A percentile compares a stretch with the other conserved stretches of the same genome.
phyloP scores from a whole-genome alignment of 2,797 vertebrate species.

The Chrosomus eos region DNA sequence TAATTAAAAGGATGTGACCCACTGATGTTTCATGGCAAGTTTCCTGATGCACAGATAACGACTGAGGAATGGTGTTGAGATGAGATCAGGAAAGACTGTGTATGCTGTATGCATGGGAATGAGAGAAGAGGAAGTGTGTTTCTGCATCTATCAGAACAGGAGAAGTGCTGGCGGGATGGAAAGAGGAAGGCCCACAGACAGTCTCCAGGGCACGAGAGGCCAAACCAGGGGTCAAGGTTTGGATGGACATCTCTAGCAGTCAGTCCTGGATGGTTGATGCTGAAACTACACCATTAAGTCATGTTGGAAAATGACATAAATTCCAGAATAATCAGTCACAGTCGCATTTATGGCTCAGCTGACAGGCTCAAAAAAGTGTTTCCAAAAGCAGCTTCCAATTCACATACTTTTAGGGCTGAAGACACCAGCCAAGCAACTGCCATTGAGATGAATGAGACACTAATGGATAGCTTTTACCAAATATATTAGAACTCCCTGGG shows the following conservation, averaged over 20 bases:
- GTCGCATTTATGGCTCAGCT: not conserved
- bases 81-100: conserved; percentile 11
- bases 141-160: conserved; percentile 18
- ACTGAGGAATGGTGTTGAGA: not conserved
- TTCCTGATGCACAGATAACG: conserved; percentile 40
- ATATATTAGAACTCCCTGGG: conserved; percentile 29
- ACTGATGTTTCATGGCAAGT: conserved; percentile 12
- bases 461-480: conserved; percentile 18
- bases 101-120: conserved; percentile 2
- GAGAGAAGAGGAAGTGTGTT: conserved; percentile 26
- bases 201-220: conserved; percentile 10
- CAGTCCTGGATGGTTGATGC: not conserved
- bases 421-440: conserved; percentile 28
- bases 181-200: conserved; percentile 4
- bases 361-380: not conserved
- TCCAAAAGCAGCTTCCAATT: conserved; percentile 3
- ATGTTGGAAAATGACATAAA: not conserved
- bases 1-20: conserved; percentile 1
- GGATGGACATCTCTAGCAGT: not conserved
- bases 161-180: conserved; percentile 15
- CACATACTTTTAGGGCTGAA: conserved; percentile 21
- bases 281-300: not conserved
- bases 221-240: not conserved
- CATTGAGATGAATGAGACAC: conserved; percentile 7
- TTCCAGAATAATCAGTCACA: not conserved